Base-by-base conservation (phyloP, 2,888 invertebrate species). In the Drymonia ruficornis region DNA sequence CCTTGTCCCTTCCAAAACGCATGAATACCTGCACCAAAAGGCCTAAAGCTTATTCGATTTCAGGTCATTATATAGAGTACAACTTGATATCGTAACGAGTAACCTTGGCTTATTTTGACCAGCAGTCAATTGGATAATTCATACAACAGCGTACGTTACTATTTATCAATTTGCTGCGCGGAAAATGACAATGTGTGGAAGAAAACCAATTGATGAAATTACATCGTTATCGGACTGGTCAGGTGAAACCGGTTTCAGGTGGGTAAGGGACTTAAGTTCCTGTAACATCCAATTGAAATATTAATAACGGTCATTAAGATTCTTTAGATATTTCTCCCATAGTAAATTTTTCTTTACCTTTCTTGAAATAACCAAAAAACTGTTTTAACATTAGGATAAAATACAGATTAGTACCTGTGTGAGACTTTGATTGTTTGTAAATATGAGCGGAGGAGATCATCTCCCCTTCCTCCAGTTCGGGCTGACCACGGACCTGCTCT, bases 1-100 rank as follows among this genome's bases (percentile, higher is more conserved):
- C 93, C 94, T 78, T 94, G 93, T 3, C 93, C 93, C 73, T 94
- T 94, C 94, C 94, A 94, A 75, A 94, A 94, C 1, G 93, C 89
- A 60, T 93, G 93, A 52, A 91, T 86, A 59, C 88, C 92, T 89
- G 34, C 6, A 34, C 7, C 45, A 34, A 18, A 31, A 11, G 31
- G 9, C 11, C 12, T 31, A 3, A 31, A 31, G 0, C 23, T 23
- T 23, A 23, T 43, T 18, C 9, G 9, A 19, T 3, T 19, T 16
- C 18, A 11, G n/a, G 12, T 31, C 11, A 46, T 34, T 16, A 18
- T 18, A 34, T 13, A 18, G 18, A 34, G 9, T 6, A 7, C 34
- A 28, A 31, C 8, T 31, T 3, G 1, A 13, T 23, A 42, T 18
- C 42, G 5, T 49, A 40, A 50, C 45, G 38, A 52, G 43, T 59